phyloP scores from a whole-genome alignment of 2,888 invertebrate genomes.

The Carpatolechia fugitivella region DNA sequence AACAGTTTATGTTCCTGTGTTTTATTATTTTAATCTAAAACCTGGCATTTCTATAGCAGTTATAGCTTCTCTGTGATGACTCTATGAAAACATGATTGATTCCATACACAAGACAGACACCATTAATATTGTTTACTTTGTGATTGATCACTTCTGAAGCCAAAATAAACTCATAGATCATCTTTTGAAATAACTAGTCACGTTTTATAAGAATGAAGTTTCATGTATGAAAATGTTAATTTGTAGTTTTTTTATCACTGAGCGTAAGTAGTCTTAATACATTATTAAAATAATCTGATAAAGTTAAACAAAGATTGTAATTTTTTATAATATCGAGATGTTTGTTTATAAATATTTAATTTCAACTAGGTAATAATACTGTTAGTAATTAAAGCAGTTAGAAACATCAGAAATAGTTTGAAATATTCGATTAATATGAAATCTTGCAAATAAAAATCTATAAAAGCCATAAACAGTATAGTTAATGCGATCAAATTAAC shows the following conservation, averaged over 20 bases:
- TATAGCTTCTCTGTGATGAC: constrained; percentile 24
- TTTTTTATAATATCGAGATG: too few species aligned
- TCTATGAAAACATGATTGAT: constrained; percentile 55
- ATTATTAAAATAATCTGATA: too few species aligned
- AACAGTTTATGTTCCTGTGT: too few species aligned
- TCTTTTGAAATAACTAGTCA: constrained; percentile 18
- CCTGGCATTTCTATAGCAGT: neutral
- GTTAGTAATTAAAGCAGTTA: too few species aligned
- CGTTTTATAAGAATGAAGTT: constrained; percentile 10
- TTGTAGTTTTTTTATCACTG: neutral
- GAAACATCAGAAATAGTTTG: too few species aligned
- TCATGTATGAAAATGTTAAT: neutral
- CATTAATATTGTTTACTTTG: constrained; percentile 61
- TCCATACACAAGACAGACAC: constrained; percentile 50
- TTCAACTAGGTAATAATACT: too few species aligned
- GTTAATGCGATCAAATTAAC: constrained; percentile 61
- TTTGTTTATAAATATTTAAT: too few species aligned
- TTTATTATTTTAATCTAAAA: too few species aligned
- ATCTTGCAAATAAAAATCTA: neutral
- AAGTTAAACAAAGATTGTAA: too few species aligned
- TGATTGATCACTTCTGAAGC: constrained; percentile 59
- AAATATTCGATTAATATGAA: neutral
- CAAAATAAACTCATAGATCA: constrained; percentile 44
- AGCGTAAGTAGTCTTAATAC: too few species aligned
- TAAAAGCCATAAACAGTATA: constrained; percentile 49